Base-by-base conservation (phyloP, 2,888 invertebrate genomes). In the Drosophila niveifrons region DNA sequence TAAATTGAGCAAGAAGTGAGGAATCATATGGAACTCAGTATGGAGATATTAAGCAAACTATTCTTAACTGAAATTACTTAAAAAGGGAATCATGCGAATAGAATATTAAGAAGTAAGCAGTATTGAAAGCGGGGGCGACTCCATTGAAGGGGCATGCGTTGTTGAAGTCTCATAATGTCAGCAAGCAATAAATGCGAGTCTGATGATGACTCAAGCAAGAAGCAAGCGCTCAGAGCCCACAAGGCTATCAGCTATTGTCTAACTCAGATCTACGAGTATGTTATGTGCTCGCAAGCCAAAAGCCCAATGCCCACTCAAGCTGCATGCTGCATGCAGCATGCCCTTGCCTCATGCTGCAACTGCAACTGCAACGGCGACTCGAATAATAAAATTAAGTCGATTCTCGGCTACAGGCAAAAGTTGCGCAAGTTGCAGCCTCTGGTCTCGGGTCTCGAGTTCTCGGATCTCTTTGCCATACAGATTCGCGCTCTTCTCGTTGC, bases 121-220 rank as follows among this genome's bases (percentile, higher is more conserved):
- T 3, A 34, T 11, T 2, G 50, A 3, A 28, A 13, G 3, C 7
- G 9, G 9, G 13, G 2, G 11, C 6, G 15, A 50, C 2, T 6
- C 10, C 0, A 51, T 52, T 11, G 39, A 2, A 43, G 17, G 9
- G 13, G 13, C 8, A 28, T 11, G 15, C 17, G 43, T 29, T 31
- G 43, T 29, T 31, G 13, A n/a, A 47, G 66, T 44, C 52, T 58
- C 72, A 82, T 82, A 82, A 87, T 84, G 87, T 89, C 83, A 83
- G 71, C 66, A 67, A 23, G 81, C 74, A 77, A 80, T 79, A 79
- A 78, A 72, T 62, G 59, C 67, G n/a, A 43, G 66, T 53, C 74
- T 82, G 82, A 85, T 82, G 82, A 85, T 79, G 81, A 82, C 82
- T 83, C 75, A 83, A 83, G 78, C 63, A 74, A 51, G 15, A 83